Percentiles rank a stretch among this genome's conserved stretches.
phyloP scores from a whole-genome alignment of 2,113 vertebrate species.

The Dasypus novemcinctus region DNA sequence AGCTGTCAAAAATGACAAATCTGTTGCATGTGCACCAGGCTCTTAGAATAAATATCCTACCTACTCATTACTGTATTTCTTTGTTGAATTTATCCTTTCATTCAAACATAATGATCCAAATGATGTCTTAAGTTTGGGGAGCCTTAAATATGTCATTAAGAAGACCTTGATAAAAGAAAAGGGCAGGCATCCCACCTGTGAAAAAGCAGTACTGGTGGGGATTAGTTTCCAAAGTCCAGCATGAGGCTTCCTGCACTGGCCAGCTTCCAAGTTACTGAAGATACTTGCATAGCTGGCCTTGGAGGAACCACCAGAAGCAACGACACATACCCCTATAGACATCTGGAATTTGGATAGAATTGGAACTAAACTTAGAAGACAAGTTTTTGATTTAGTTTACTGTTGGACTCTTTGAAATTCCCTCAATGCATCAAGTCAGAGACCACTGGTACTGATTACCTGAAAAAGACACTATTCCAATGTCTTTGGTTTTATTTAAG shows the following conservation, averaged over 20 bases:
- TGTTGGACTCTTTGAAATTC: not conserved
- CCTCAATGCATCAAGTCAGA: not conserved
- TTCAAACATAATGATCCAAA: conserved; percentile 47
- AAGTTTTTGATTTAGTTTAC: conserved; percentile 26
- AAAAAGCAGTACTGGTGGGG: conserved; percentile 79
- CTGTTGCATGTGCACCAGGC: conserved; percentile 14
- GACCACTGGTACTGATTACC: not conserved
- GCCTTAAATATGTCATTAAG: conserved; percentile 71
- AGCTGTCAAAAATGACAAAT: conserved; percentile 69
- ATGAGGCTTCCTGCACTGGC: conserved; percentile 82
- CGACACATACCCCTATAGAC: conserved; percentile 52
- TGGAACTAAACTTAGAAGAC: not conserved
- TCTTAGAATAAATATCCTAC: conserved; percentile 38
- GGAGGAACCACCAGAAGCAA: conserved; percentile 80
- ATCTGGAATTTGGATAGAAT: conserved; percentile 36
- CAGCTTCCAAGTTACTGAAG: conserved; percentile 82
- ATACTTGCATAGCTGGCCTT: conserved; percentile 76
- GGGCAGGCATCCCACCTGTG: conserved; percentile 82
- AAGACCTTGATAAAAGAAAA: conserved; percentile 79
- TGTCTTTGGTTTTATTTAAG: not conserved
- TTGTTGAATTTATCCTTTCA: conserved; percentile 43
- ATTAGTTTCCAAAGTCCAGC: conserved; percentile 79
- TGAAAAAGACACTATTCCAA: not conserved
- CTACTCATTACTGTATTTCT: conserved; percentile 25
- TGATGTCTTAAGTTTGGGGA: conserved; percentile 61